Conservation (phyloP, 2,888 invertebrate species). For the Lordiphosa fenestrarum region DNA sequence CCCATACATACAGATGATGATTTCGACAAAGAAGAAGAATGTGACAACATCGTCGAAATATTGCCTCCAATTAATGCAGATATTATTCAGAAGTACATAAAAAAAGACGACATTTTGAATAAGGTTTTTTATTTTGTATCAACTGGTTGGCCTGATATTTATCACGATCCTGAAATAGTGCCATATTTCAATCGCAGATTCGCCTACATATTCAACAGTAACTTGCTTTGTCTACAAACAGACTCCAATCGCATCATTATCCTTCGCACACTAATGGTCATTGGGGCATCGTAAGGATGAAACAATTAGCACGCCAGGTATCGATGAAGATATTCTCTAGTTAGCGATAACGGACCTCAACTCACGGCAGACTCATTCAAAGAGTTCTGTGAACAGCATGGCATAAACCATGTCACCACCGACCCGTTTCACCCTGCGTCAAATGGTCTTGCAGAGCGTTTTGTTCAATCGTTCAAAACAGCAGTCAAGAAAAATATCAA, state of each 20-base stretch:
- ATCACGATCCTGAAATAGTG: not conserved
- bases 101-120: no score
- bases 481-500: not conserved
- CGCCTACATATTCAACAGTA: not conserved
- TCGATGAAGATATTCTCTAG: not conserved
- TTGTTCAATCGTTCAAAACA: not conserved
- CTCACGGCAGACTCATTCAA: not conserved
- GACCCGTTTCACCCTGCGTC: constrained; percentile 6
- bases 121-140: no score
- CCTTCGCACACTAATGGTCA: constrained; percentile 8
- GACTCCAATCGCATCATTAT: constrained; percentile 2
- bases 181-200: constrained; percentile 6
- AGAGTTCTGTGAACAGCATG: not conserved
- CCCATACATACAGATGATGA: not conserved
- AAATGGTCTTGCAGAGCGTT: not conserved
- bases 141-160: not conserved
- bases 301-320: not conserved
- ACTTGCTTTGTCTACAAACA: not conserved
- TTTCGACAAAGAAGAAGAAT: not conserved
- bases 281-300: constrained; percentile 15
- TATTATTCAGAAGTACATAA: not conserved
- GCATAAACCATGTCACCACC: constrained; percentile 2
- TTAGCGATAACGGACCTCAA: constrained; percentile 1
- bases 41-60: not conserved
- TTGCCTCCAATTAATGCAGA: not conserved